Evolutionary conservation across 2,113 vertebrate species (phyloP).

Genomic region (Morone saxatilis): DNA sequence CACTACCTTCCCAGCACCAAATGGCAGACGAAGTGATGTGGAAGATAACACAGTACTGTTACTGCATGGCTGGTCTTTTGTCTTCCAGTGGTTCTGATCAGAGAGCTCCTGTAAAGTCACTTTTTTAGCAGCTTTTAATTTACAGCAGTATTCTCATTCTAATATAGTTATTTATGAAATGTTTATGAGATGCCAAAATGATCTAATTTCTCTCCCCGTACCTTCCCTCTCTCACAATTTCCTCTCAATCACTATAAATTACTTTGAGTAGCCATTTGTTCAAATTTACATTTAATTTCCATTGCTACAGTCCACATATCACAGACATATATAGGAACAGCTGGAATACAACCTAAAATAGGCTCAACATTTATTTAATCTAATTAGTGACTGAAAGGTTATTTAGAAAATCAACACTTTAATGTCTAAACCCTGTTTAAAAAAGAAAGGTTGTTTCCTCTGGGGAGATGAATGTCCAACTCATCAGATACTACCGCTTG

Average conservation of each 20-base stretch:
- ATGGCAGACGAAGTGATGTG: too few species aligned
- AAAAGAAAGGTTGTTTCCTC: too few species aligned
- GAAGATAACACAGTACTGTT: background rate
- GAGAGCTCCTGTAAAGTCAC: background rate
- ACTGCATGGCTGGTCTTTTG: background rate
- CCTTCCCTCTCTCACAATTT: slow-evolving; percentile 23
- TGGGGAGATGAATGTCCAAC: too few species aligned
- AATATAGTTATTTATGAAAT: slow-evolving; percentile 36
- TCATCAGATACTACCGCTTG: too few species aligned
- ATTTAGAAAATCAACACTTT: too few species aligned
- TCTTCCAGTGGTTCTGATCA: background rate
- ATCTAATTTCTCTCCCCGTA: background rate
- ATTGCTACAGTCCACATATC: background rate
- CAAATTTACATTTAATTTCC: slow-evolving; percentile 10
- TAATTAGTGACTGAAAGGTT: too few species aligned
- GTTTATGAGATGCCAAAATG: background rate
- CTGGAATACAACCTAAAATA: too few species aligned
- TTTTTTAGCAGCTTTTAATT: slow-evolving; percentile 8
- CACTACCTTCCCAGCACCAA: too few species aligned
- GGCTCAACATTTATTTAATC: too few species aligned
- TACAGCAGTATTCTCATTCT: slow-evolving; percentile 5
- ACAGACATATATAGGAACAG: too few species aligned
- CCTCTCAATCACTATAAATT: slow-evolving; percentile 22
- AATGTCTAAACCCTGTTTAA: background rate
- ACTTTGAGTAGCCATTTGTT: slow-evolving; percentile 11